Percentiles rank a stretch among this genome's conserved stretches.
Conservation (phyloP, 2,888 invertebrate species). For the Andrena minutula region DNA sequence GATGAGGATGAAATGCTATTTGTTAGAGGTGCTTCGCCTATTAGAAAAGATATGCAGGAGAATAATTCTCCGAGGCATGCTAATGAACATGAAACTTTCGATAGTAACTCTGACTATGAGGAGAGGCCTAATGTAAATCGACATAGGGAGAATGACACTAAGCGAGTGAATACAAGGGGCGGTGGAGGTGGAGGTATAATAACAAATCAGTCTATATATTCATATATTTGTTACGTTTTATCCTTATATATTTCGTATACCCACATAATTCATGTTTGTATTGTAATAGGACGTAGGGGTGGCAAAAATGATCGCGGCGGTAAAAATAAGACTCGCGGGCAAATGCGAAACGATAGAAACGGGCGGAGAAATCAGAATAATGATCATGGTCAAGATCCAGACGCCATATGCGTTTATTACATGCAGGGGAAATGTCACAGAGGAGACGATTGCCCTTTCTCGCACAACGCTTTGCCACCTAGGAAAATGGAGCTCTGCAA, state of each 20-base stretch:
- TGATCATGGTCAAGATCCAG: slow-evolving; percentile 88
- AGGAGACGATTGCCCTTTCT: slow-evolving; percentile 94
- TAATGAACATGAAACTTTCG: slow-evolving; percentile 86
- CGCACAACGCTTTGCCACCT: slow-evolving; percentile 93
- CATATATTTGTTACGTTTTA: slow-evolving; percentile 1
- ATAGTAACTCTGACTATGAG: slow-evolving; percentile 86
- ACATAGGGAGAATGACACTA: slow-evolving; percentile 84
- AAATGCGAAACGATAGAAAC: slow-evolving; percentile 81
- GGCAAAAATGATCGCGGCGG: slow-evolving; percentile 85
- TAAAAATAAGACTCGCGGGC: slow-evolving; percentile 84
- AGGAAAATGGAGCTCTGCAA: slow-evolving; percentile 98
- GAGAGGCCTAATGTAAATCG: slow-evolving; percentile 80
- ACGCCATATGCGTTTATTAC: slow-evolving; percentile 93
- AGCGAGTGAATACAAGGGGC: slow-evolving; percentile 75
- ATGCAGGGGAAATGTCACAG: slow-evolving; percentile 95
- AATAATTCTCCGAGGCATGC: slow-evolving; percentile 80
- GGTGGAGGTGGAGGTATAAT: slow-evolving; percentile 64
- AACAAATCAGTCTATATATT: neutral
- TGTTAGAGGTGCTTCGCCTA: slow-evolving; percentile 91
- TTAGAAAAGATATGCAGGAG: slow-evolving; percentile 77
- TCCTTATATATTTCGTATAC: slow-evolving; percentile 24
- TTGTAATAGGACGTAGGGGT: slow-evolving; percentile 86
- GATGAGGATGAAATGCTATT: slow-evolving; percentile 93
- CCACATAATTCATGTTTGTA: slow-evolving; percentile 23
- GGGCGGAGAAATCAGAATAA: slow-evolving; percentile 86